These are phyloP conservation scores for Megalopta genalis DNA, from an alignment of 1,140 invertebrate genomes.

Conservation along the genomic window DNA sequence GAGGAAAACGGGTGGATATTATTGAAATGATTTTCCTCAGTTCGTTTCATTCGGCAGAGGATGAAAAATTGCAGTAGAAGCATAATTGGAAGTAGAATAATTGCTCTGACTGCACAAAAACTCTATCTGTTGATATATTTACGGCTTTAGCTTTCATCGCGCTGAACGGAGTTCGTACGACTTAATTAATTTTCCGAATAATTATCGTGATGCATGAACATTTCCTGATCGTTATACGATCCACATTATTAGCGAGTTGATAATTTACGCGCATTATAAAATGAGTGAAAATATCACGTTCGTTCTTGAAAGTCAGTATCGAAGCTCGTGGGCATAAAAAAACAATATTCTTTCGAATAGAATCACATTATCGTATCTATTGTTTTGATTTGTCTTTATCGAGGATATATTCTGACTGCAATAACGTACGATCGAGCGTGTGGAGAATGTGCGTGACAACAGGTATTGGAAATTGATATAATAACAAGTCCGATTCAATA, in stretches of 20 bases:
- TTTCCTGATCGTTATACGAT: too few species aligned
- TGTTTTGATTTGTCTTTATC: background rate
- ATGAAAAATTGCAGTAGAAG: too few species aligned
- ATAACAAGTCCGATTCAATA: background rate
- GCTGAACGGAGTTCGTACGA: background rate
- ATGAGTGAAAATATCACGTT: too few species aligned
- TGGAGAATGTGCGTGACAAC: background rate
- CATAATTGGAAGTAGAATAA: background rate
- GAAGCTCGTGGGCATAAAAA: background rate
- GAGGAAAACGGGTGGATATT: too few species aligned
- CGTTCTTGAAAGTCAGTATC: background rate
- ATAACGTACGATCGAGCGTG: background rate
- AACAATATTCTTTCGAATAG: background rate
- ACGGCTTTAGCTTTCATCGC: background rate
- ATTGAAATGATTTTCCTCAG: too few species aligned
- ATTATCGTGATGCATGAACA: background rate
- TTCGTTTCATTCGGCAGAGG: background rate
- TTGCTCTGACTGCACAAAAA: background rate
- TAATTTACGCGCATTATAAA: too few species aligned
- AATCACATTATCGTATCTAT: background rate
- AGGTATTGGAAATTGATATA: constrained; percentile 30
- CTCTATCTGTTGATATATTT: background rate
- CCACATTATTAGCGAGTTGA: too few species aligned
- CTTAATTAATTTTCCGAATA: background rate
- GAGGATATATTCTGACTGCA: constrained; percentile 1